These are phyloP conservation scores for Penaeus chinensis DNA, from an alignment of 1,140 invertebrate species.

Conservation along the genomic window DNA sequence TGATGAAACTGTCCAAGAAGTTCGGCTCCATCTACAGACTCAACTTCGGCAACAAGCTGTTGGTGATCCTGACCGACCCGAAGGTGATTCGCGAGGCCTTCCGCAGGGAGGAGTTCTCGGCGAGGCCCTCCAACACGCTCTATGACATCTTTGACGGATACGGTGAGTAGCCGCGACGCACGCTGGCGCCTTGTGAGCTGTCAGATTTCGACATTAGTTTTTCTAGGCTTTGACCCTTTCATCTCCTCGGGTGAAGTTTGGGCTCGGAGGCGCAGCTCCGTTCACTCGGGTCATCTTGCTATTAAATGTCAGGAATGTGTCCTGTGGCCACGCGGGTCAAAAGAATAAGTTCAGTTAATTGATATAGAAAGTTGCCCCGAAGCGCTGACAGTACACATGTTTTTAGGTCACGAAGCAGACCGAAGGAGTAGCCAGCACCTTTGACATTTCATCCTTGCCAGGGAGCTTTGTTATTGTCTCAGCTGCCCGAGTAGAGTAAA, in stretches of 20 bases:
- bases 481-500: too few relatives aligned
- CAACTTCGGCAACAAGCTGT: conserved; percentile 81
- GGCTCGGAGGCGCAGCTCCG: too few relatives aligned
- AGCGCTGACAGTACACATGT: conserved; percentile 1
- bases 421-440: background rate
- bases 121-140: conserved; percentile 83
- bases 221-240: background rate
- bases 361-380: conserved; percentile 30
- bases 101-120: conserved; percentile 84
- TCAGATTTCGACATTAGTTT: background rate
- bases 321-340: too few relatives aligned
- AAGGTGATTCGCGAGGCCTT: conserved; percentile 86
- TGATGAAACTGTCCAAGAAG: conserved; percentile 78
- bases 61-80: conserved; percentile 87
- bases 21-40: conserved; percentile 87
- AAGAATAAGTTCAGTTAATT: background rate
- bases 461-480: too few relatives aligned
- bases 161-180: conserved; percentile 76
- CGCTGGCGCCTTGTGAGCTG: background rate
- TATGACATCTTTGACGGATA: conserved; percentile 88
- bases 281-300: too few relatives aligned
- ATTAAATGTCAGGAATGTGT: too few relatives aligned
- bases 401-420: conserved; percentile 17
- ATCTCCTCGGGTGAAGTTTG: background rate
- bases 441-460: background rate